Evolutionary conservation across 53 echinoderm and acorn worm genomes (phyloP).

Genomic region (Echinometra lucunter): DNA sequence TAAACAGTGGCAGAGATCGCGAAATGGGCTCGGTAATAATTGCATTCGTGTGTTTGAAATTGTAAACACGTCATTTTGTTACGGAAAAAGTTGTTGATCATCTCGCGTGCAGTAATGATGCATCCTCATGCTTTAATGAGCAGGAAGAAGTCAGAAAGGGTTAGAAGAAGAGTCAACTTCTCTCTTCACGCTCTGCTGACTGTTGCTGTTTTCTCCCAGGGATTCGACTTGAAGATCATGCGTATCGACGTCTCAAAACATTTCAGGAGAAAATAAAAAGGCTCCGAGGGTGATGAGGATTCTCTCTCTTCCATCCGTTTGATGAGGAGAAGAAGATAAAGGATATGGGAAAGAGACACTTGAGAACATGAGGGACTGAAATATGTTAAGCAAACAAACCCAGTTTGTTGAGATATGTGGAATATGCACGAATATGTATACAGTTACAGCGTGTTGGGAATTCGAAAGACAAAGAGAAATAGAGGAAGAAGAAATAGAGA

Average conservation of each 20-base stretch:
- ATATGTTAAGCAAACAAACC: conserved; percentile 35
- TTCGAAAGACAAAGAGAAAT: neutral
- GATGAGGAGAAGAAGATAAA: neutral
- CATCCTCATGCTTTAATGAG: conserved; percentile 54
- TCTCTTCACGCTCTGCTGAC: conserved; percentile 23
- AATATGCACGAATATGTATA: neutral
- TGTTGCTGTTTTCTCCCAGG: conserved; percentile 39
- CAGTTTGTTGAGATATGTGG: neutral
- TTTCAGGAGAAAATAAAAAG: neutral
- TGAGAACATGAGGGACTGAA: neutral
- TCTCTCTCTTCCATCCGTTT: neutral
- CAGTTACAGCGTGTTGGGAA: neutral
- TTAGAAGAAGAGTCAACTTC: conserved; percentile 34
- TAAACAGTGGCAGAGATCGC: neutral
- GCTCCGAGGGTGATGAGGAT: neutral
- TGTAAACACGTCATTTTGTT: conserved; percentile 19
- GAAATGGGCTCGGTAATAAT: neutral
- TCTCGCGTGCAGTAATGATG: conserved; percentile 35
- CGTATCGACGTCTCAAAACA: neutral
- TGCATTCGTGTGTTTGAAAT: conserved; percentile 36
- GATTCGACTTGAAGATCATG: conserved; percentile 31
- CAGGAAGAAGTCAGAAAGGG: conserved; percentile 24
- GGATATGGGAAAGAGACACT: neutral
- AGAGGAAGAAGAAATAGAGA: neutral
- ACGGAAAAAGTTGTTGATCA: neutral